phyloP scores from a whole-genome alignment of 2,888 invertebrate species.

The Eupithecia exiguata region DNA sequence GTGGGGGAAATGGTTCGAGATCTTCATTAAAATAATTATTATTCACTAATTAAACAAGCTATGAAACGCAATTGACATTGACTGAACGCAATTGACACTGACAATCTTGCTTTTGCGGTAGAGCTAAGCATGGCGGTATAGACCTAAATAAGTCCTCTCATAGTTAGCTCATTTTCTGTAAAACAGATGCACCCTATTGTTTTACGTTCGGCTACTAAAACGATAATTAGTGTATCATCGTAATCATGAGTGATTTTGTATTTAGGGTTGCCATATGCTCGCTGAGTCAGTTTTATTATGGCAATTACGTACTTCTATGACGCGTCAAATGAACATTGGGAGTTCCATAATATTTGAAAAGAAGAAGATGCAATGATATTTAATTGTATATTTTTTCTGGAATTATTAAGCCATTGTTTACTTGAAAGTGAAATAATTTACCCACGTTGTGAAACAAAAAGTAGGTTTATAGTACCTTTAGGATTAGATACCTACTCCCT shows the following conservation, averaged over 20 bases:
- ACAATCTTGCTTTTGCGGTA: background rate
- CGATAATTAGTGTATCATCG: conserved; percentile 70
- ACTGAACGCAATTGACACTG: no score
- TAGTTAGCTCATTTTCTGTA: background rate
- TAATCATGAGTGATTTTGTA: conserved; percentile 68
- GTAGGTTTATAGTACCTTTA: background rate
- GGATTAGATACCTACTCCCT: background rate
- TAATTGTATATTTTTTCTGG: background rate
- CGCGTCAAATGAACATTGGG: background rate
- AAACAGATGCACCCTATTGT: conserved; percentile 65
- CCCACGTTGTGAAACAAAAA: background rate
- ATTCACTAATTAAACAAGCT: background rate
- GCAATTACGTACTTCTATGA: conserved; percentile 7
- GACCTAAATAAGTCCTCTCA: background rate
- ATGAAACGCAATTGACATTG: background rate
- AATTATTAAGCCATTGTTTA: background rate
- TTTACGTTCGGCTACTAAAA: conserved; percentile 61
- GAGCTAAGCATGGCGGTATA: background rate
- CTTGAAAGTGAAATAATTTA: background rate
- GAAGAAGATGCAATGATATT: no score
- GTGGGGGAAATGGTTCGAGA: no score
- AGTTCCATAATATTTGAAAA: background rate
- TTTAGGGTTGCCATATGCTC: conserved; percentile 58
- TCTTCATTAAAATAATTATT: no score
- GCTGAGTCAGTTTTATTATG: conserved; percentile 24